Evolutionary conservation across 2,888 invertebrate species (phyloP).

Genomic region (Ditylenchus weischeri): DNA sequence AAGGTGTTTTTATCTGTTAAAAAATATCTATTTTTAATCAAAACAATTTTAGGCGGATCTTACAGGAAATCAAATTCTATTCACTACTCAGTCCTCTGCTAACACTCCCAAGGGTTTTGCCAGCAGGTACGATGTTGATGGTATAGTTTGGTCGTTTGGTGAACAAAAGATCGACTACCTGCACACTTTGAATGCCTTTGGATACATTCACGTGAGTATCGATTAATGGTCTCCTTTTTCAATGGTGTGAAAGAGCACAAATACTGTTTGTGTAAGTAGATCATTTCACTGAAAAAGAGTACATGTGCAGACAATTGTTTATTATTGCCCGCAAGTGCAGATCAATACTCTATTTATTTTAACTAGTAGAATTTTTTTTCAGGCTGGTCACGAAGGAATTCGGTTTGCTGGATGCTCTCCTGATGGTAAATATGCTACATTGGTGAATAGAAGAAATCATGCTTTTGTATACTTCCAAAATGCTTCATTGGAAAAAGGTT

Average conservation of each 20-base stretch:
- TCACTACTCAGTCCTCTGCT: conserved; percentile 19
- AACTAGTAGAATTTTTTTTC: not conserved
- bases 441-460: conserved; percentile 40
- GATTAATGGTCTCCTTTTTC: not conserved
- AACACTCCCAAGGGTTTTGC: conserved; percentile 28
- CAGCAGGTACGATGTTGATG: conserved; percentile 39
- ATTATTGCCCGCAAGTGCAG: not conserved
- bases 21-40: not conserved
- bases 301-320: conserved; percentile 2
- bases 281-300: conserved; percentile 4
- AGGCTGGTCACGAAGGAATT: conserved; percentile 29
- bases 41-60: conserved; percentile 10
- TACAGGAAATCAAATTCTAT: conserved; percentile 33
- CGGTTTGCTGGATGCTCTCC: conserved; percentile 35
- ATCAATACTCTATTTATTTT: conserved; percentile 5
- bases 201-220: conserved; percentile 40
- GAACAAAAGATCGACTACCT: conserved; percentile 9
- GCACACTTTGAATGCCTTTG: conserved; percentile 42
- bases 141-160: conserved; percentile 35
- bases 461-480: conserved; percentile 44
- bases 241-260: not conserved
- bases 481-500: conserved; percentile 34
- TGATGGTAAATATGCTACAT: conserved; percentile 35
- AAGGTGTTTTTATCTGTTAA: conserved; percentile 14
- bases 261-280: not conserved